Evolutionary conservation across 2,888 invertebrate genomes (phyloP), one percentile per base, ranked within the genome.

Genomic region (Eurois occulta): DNA sequence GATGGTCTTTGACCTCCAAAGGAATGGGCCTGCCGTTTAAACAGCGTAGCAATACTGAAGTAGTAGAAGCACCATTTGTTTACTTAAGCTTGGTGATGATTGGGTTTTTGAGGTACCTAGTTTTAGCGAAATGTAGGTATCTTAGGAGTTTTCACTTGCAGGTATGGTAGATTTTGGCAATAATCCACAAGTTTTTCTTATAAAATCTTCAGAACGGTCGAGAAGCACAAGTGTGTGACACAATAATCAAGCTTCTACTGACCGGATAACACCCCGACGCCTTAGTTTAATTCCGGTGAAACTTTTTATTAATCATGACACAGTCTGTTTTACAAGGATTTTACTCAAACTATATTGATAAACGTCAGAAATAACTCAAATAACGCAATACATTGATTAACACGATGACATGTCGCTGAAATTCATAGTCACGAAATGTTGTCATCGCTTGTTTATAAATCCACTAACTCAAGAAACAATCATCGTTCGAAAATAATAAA

Each of bases 191-290:
- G n/a, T n/a, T 10, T 32, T 41, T 28, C 16, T 16, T 66, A 6
- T 62, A 21, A 1, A 46, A 72, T 38, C 18, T 28, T 72, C 18
- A 1, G 35, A 32, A 32, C 7, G 7, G 58, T n/a, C 10, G 4
- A 16, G 35, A 46, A 41, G 8, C 65, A 58, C 43, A 28, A 16
- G n/a, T 41, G 55, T 46, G 4, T 48, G 10, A 24, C 13, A 21
- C 18, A 68, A 62, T 10, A 62, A 62, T 55, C 28, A 80, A 77
- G n/a, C 46, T 80, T 58, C 18, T 11, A 80, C 35, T 83, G 68
- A 83, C 48, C 4, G 28, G 13, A 16, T 35, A 4, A 18, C 24
- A 48, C 41, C 16, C 8, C 13, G 5, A 32, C 21, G 21, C 11
- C 10, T 38, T 52, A 13, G 7, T 65, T 43, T 13, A 62, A 81